Conservation (phyloP, 2,797 vertebrate genomes). For the Thunnus albacares region DNA sequence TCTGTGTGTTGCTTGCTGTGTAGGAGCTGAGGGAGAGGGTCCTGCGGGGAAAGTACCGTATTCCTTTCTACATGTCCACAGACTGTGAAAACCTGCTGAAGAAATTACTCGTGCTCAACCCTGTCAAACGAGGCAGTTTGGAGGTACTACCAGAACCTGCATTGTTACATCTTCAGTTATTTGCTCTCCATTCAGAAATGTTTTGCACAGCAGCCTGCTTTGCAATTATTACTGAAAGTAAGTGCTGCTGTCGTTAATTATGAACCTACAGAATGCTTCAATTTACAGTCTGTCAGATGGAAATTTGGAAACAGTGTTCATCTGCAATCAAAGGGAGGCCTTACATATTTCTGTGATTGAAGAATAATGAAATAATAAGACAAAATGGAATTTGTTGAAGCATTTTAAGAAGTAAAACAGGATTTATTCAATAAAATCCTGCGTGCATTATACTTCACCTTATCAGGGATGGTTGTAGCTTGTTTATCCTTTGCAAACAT, state of each 20-base stretch:
- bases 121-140: slow-evolving; percentile 94
- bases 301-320: slow-evolving; percentile 19
- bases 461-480: slow-evolving; percentile 4
- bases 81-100: slow-evolving; percentile 99
- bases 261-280: slow-evolving; percentile 14
- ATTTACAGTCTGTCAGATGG: slow-evolving; percentile 18
- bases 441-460: neutral
- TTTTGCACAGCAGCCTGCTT: neutral
- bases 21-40: slow-evolving; percentile 97
- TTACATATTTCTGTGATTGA: slow-evolving; percentile 17
- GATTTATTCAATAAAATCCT: slow-evolving; percentile 3
- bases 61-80: slow-evolving; percentile 99
- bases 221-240: slow-evolving; percentile 6
- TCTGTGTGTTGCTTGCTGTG: slow-evolving; percentile 41
- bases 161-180: slow-evolving; percentile 3
- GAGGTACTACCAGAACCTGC: slow-evolving; percentile 86
- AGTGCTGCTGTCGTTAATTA: slow-evolving; percentile 45
- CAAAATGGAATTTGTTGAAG: neutral
- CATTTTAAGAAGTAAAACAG: neutral
- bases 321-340: slow-evolving; percentile 15
- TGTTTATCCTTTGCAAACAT: slow-evolving; percentile 40
- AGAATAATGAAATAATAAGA: slow-evolving; percentile 6
- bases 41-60: slow-evolving; percentile 95
- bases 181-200: slow-evolving; percentile 7
- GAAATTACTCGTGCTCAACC: slow-evolving; percentile 95